Conservation (phyloP, 2,888 invertebrate species). For the Meganola albula region DNA sequence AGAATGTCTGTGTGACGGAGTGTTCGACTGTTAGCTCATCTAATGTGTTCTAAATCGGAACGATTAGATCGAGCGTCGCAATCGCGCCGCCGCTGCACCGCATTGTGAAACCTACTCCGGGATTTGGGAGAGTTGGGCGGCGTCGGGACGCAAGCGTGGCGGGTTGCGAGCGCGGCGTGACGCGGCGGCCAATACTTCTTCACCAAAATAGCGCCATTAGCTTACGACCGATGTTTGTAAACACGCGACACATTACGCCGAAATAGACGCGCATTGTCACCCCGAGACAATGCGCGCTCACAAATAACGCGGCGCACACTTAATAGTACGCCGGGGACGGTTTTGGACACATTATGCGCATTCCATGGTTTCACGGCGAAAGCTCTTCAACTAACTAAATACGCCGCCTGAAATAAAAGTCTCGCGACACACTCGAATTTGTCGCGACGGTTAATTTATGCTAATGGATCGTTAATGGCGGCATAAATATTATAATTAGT, state of each 20-base stretch:
- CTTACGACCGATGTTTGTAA: slow-evolving; percentile 53
- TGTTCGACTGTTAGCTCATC: slow-evolving; percentile 18
- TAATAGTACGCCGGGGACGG: slow-evolving; percentile 24
- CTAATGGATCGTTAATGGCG: slow-evolving; percentile 62
- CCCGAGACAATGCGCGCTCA: slow-evolving; percentile 25
- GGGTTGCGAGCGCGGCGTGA: slow-evolving; percentile 8
- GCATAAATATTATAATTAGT: slow-evolving; percentile 49
- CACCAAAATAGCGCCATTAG: slow-evolving; percentile 62
- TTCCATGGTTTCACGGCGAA: slow-evolving; percentile 41
- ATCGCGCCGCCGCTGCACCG: slow-evolving; percentile 9
- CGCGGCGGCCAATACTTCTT: no score
- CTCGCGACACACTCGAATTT: slow-evolving; percentile 42
- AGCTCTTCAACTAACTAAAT: slow-evolving; percentile 45
- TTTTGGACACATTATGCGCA: slow-evolving; percentile 35
- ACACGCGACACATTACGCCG: slow-evolving; percentile 39
- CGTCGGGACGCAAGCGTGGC: slow-evolving; percentile 16
- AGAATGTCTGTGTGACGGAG: slow-evolving; percentile 7
- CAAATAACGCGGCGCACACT: slow-evolving; percentile 23
- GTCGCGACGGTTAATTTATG: slow-evolving; percentile 60
- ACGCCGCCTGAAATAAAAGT: slow-evolving; percentile 38
- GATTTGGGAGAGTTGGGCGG: slow-evolving; percentile 24
- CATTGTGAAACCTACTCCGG: slow-evolving; percentile 36
- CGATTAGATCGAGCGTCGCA: slow-evolving; percentile 23
- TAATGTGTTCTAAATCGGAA: slow-evolving; percentile 33
- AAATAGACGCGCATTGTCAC: slow-evolving; percentile 35